A percentile compares a stretch with the other conserved stretches of the same genome.
Conservation (phyloP, 1,140 invertebrate genomes). For the Formica selysi region DNA sequence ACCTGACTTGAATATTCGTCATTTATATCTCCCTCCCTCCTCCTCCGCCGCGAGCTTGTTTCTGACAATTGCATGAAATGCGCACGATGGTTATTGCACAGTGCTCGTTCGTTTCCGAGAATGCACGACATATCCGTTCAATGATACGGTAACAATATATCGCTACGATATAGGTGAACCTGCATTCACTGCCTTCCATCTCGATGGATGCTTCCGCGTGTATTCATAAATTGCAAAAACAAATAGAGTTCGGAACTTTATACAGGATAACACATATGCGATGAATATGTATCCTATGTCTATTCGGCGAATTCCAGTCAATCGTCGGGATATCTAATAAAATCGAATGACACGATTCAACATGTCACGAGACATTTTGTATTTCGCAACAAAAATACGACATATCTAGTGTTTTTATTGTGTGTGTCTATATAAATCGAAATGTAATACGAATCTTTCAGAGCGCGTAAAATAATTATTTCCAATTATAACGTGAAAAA, state of each 20-base stretch:
- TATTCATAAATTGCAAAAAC: constrained; percentile 33
- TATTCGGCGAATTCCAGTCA: background rate
- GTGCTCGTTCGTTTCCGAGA: background rate
- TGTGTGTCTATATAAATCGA: background rate
- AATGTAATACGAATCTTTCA: background rate
- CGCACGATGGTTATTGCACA: background rate
- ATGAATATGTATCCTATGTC: background rate
- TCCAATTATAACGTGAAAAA: background rate
- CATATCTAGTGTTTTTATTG: background rate
- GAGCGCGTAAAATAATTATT: background rate
- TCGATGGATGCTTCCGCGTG: background rate
- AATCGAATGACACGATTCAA: background rate
- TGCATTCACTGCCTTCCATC: background rate
- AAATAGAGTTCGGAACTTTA: background rate
- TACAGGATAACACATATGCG: background rate
- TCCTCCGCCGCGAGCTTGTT: background rate
- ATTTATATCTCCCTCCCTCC: background rate
- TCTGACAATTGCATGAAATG: background rate
- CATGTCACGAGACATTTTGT: background rate
- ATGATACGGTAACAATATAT: background rate
- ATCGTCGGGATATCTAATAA: constrained; percentile 5
- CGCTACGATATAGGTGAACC: background rate
- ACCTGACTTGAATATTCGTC: background rate
- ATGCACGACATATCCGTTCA: background rate
- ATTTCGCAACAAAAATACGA: constrained; percentile 18